These are phyloP conservation scores for Turritopsis rubra DNA, from an alignment of 30 jellyfish, hydroid and myxozoan genomes.

Conservation along the genomic window DNA sequence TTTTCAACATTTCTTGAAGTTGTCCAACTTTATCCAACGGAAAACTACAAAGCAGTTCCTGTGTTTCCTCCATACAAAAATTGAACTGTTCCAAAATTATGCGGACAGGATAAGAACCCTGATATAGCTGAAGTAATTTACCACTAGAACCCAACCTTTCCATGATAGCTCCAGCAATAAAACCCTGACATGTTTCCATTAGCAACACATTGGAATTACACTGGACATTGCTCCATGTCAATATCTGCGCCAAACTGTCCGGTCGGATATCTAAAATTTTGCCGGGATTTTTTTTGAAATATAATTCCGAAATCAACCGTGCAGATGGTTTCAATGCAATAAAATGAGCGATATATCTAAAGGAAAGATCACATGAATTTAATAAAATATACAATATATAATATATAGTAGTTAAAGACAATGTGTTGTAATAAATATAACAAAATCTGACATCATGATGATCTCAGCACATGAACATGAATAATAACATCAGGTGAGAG, in stretches of 20 bases:
- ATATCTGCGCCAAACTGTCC: slow-evolving; percentile 69
- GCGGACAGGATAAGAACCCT: slow-evolving; percentile 75
- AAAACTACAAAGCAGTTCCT: slow-evolving; percentile 47
- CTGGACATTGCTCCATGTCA: slow-evolving; percentile 60
- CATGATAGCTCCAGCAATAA: slow-evolving; percentile 63
- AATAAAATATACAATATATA: too few relatives aligned
- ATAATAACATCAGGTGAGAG: too few relatives aligned
- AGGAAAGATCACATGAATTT: not conserved
- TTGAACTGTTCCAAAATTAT: slow-evolving; percentile 56
- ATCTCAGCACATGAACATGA: too few relatives aligned
- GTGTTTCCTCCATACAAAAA: slow-evolving; percentile 24
- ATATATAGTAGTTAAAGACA: too few relatives aligned
- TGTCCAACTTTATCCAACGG: slow-evolving; percentile 39
- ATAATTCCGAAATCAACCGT: slow-evolving; percentile 51
- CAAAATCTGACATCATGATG: too few relatives aligned
- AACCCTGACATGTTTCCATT: slow-evolving; percentile 69
- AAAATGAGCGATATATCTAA: slow-evolving; percentile 69
- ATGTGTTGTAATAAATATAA: too few relatives aligned
- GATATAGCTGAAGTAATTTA: slow-evolving; percentile 49
- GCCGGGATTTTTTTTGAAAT: slow-evolving; percentile 39
- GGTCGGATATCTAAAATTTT: slow-evolving; percentile 64
- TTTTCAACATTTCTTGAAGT: slow-evolving; percentile 5
- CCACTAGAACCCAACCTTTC: slow-evolving; percentile 87
- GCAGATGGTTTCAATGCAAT: slow-evolving; percentile 63
- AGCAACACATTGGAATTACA: slow-evolving; percentile 65